A percentile compares a stretch with the other conserved stretches of the same genome.
phyloP scores from a whole-genome alignment of 2,888 invertebrate genomes.

The Acleris cristana region DNA sequence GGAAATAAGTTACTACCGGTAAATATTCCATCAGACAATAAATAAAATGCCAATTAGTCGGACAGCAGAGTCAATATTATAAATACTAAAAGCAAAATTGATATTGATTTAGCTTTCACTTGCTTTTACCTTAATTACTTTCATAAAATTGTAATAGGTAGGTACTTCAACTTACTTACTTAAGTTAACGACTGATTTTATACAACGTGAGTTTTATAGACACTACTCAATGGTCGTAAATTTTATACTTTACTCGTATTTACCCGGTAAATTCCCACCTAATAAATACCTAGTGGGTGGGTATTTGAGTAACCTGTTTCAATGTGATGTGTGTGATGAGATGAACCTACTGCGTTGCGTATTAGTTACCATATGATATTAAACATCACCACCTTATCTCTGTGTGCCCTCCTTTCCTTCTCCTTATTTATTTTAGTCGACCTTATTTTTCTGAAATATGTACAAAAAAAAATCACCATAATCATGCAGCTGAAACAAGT shows the following conservation, averaged over 20 bases:
- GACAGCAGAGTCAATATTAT: not conserved
- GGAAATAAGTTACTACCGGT: not conserved
- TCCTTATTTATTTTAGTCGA: too few relatives aligned
- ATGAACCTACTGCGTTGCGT: too few relatives aligned
- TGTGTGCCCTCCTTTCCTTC: too few relatives aligned
- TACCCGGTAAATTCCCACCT: too few relatives aligned
- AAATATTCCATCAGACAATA: not conserved
- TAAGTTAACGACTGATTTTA: slow-evolving; percentile 1
- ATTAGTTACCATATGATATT: too few relatives aligned
- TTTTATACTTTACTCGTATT: not conserved
- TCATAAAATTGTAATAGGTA: slow-evolving; percentile 9
- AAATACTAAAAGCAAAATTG: not conserved
- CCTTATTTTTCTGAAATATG: too few relatives aligned
- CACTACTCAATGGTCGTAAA: not conserved
- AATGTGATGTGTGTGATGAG: too few relatives aligned
- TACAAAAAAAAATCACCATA: too few relatives aligned
- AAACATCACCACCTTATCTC: too few relatives aligned
- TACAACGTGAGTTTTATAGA: not conserved
- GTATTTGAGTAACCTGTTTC: too few relatives aligned
- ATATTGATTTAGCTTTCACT: slow-evolving; percentile 19
- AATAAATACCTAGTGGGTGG: too few relatives aligned
- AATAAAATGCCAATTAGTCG: not conserved
- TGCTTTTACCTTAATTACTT: slow-evolving; percentile 16
- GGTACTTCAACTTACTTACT: not conserved
- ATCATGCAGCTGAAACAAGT: too few relatives aligned